Base-by-base conservation (phyloP, 2,797 vertebrate species). In the Pseudochirops cupreus region DNA sequence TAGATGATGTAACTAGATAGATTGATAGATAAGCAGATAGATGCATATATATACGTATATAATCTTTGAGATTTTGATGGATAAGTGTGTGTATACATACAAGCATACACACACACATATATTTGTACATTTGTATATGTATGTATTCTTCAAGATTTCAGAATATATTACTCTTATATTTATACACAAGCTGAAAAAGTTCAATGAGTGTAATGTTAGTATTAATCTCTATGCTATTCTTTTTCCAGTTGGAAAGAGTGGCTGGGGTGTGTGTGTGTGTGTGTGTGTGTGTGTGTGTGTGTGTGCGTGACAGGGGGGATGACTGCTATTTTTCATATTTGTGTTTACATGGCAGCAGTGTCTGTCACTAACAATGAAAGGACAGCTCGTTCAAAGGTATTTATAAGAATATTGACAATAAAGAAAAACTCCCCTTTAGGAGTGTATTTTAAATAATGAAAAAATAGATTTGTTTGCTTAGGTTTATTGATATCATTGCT, bases 211-310 rank as follows among this genome's bases (percentile, higher is more conserved):
- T 28, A 90, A 31, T 12, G 46, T 9, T 56, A 33, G 1, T 28
- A 10, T 87, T 57, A 31, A 18, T 52, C 91, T 13, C 62, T 67
- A 4, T 96, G 94, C 93, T 94, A 0, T 31, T 56, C 52, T 28
- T 46, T 50, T 95, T 90, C n/a, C 74, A 87, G 2, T 90, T 93
- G 29, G 91, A 94, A 82, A 95, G 93, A 93, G 55, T 33, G 50
- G 0, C 3, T 89, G 54, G 55, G 56, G 1, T 52, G 54, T 52
- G 29, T 90, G 95, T 31, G 5, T 39, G 13, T 33, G 56, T 54
- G 90, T 91, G 14, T 91, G 26, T 94, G 50, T 56, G 55, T 56
- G 55, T 56, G 55, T 56, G 55, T 56, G 55, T 56, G 55, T 16
- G 55, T 10, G 14, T 16, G 55, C 3, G 55, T 2, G 14, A 1